Base-by-base conservation (phyloP, 2,888 invertebrate genomes). In the Drosophila greeni region DNA sequence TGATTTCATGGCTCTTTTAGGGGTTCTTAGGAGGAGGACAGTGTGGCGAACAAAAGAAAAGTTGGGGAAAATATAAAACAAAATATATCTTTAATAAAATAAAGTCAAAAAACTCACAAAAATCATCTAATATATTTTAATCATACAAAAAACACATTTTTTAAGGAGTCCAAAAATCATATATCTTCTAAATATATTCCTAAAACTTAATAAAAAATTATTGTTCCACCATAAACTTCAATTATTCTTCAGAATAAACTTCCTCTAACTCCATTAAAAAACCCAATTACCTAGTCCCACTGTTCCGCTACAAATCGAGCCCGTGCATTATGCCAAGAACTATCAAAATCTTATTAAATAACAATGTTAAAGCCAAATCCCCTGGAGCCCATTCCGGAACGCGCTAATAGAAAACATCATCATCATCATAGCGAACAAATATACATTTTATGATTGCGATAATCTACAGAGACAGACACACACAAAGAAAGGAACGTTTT, bases 381-480 rank as follows among this genome's bases (percentile, higher is more conserved):
- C 9, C 8, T n/a, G 18, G 16, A 5, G 36, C n/a, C 16, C 49
- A 40, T n/a, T 40, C 40, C 42, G 36, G 24, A 81, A 65, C 64
- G 78, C 73, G 75, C 62, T 76, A 75, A 81, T 73, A 73, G 78
- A 69, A 73, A 73, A 49, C 76, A 66, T 74, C 69, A 79, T 60
- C 76, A 66, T 74, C 69, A 79, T 60, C 64, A 53, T 54, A 23
- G 43, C 72, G 24, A 69, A 56, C 65, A 77, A 61, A 77, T 75
- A 70, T 73, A 70, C 73, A 72, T 83, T 83, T 79, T 73, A 81
- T 67, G 73, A 72, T 75, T 70, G 76, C 66, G 59, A 75, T 80
- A 83, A 77, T 77, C 82, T 70, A 66, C 70, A 71, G 62, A 66
- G 71, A 75, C 70, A 71, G 62, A 66, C 70, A 75, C 70, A 76